phyloP scores from a whole-genome alignment of 2,113 vertebrate species.

The Nicator chloris region DNA sequence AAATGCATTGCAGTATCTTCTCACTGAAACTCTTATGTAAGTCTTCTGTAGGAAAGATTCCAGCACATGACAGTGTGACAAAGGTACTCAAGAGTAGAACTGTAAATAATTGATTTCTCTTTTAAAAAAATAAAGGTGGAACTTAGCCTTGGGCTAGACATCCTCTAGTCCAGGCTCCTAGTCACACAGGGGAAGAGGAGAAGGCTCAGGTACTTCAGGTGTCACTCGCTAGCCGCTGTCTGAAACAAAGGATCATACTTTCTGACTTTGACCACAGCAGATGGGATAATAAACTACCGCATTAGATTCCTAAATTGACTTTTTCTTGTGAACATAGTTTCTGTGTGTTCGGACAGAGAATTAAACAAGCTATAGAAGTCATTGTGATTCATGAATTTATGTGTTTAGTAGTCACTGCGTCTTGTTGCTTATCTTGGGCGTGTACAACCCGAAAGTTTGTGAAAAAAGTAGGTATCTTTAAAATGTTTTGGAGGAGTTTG shows the following conservation, averaged over 20 bases:
- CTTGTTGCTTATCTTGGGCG: not conserved
- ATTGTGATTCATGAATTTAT: not conserved
- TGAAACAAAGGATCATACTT: not conserved
- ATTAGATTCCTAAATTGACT: not conserved
- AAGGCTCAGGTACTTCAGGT: not conserved
- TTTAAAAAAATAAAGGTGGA: not conserved
- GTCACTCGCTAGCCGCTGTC: rapidly evolving
- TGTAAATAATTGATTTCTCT: not conserved
- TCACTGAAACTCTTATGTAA: not conserved
- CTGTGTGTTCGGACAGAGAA: not conserved
- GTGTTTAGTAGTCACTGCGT: not conserved
- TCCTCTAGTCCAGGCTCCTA: not conserved
- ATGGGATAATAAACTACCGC: not conserved
- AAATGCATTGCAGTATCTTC: not conserved
- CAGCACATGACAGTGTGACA: not conserved
- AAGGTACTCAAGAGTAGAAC: not conserved
- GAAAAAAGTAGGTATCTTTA: not conserved
- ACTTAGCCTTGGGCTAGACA: not conserved
- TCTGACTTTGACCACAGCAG: not conserved
- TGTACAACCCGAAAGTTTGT: rapidly evolving
- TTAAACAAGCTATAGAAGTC: not conserved
- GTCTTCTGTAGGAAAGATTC: not conserved
- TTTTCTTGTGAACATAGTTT: not conserved
- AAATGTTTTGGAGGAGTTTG: not conserved
- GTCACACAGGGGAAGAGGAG: not conserved